A percentile compares a stretch with the other conserved stretches of the same genome.
phyloP scores from a whole-genome alignment of 2,888 invertebrate genomes.

The Tyria jacobaeae region DNA sequence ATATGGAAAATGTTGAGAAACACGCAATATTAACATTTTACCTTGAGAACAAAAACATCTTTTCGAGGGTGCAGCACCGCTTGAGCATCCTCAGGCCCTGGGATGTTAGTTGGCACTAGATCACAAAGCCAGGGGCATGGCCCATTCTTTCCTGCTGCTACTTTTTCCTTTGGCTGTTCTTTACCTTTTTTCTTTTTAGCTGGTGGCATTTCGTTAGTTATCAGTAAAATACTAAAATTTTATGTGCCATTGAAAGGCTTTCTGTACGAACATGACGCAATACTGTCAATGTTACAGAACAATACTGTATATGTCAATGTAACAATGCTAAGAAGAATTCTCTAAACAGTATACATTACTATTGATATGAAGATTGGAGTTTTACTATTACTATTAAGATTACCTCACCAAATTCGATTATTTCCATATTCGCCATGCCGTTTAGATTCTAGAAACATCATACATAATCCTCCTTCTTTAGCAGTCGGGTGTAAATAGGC shows the following conservation, averaged over 20 bases:
- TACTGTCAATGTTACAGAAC: conserved; percentile 4
- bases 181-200: neutral
- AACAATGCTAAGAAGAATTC: neutral
- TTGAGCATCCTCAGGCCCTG: conserved; percentile 66
- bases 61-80: conserved; percentile 85
- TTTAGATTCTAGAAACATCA: no score
- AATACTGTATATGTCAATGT: neutral
- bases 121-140: conserved; percentile 70
- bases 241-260: conserved; percentile 5
- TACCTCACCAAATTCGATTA: no score
- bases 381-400: no score
- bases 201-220: neutral
- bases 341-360: neutral
- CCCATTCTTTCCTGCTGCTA: neutral
- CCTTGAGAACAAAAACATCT: conserved; percentile 88
- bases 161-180: neutral
- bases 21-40: conserved; percentile 27
- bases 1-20: neutral
- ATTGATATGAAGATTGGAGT: neutral
- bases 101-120: conserved; percentile 69
- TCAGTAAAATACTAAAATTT: conserved; percentile 8
- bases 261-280: conserved; percentile 1
- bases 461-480: no score
- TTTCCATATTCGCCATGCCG: no score
- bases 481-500: no score